Evolutionary conservation across 2,888 invertebrate genomes (phyloP).

Genomic region (Leptura quadrifasciata): DNA sequence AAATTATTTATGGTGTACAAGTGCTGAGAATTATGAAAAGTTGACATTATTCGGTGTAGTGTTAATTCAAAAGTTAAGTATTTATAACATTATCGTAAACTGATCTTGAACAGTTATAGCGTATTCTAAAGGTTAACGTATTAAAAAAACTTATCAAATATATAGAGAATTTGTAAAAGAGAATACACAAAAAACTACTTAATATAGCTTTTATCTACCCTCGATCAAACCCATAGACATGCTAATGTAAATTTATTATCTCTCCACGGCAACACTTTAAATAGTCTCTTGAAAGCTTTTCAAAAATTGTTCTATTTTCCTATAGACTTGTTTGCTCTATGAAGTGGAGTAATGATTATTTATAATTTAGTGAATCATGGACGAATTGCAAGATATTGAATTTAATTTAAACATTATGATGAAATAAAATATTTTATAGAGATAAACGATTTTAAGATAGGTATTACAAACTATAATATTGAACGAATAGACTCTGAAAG

Average conservation of each 20-base stretch:
- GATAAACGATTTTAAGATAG: no score
- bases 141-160: background rate
- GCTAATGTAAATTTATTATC: slow-evolving; percentile 6
- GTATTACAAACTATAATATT: no score
- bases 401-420: no score
- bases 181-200: background rate
- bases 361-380: background rate
- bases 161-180: background rate
- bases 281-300: background rate
- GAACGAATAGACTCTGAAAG: no score
- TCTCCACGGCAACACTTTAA: background rate
- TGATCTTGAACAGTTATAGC: background rate
- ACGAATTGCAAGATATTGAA: no score
- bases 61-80: no score
- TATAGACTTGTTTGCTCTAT: background rate
- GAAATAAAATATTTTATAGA: no score
- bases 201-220: background rate
- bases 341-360: slow-evolving; percentile 2
- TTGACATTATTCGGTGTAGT: background rate
- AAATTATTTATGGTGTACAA: background rate
- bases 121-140: background rate
- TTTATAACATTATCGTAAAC: background rate
- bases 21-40: background rate
- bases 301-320: background rate
- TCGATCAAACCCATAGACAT: background rate